phyloP scores from a whole-genome alignment of 2,888 invertebrate species.

The Stomorhina lunata region DNA sequence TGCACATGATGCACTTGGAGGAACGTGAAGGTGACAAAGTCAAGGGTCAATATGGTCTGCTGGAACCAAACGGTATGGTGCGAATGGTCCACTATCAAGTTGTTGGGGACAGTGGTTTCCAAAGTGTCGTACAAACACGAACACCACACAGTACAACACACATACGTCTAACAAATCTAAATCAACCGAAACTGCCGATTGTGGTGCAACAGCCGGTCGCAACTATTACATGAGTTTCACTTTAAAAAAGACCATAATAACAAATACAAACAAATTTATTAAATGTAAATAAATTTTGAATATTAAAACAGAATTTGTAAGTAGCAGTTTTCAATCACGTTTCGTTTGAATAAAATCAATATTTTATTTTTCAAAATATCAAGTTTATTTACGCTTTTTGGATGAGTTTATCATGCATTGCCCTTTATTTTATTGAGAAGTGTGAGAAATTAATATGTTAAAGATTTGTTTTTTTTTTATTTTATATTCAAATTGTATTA shows the following conservation, averaged over 20 bases:
- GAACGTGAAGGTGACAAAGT: slow-evolving; percentile 74
- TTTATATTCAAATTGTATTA: background rate
- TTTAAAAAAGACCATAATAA: background rate
- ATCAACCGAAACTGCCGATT: slow-evolving; percentile 71
- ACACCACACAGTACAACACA: slow-evolving; percentile 74
- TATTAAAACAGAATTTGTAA: background rate
- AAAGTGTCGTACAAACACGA: slow-evolving; percentile 74
- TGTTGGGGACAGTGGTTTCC: slow-evolving; percentile 72
- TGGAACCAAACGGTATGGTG: slow-evolving; percentile 76
- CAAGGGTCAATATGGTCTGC: slow-evolving; percentile 74
- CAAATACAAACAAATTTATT: background rate
- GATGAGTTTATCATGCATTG: slow-evolving; percentile 30
- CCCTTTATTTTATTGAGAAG: slow-evolving; percentile 28
- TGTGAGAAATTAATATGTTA: slow-evolving; percentile 44
- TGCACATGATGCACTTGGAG: slow-evolving; percentile 76
- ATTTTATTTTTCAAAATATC: background rate
- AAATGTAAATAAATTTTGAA: background rate
- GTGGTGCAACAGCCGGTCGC: slow-evolving; percentile 73
- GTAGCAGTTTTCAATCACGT: background rate
- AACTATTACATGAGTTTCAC: slow-evolving; percentile 68
- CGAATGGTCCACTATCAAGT: slow-evolving; percentile 76
- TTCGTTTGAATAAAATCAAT: slow-evolving; percentile 21
- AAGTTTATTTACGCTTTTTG: background rate
- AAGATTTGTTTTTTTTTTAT: slow-evolving; percentile 9
- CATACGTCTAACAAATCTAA: slow-evolving; percentile 70